Percentiles rank a stretch among this genome's conserved stretches.
Conservation (phyloP, 2,888 invertebrate genomes). For the Apantesis nais region DNA sequence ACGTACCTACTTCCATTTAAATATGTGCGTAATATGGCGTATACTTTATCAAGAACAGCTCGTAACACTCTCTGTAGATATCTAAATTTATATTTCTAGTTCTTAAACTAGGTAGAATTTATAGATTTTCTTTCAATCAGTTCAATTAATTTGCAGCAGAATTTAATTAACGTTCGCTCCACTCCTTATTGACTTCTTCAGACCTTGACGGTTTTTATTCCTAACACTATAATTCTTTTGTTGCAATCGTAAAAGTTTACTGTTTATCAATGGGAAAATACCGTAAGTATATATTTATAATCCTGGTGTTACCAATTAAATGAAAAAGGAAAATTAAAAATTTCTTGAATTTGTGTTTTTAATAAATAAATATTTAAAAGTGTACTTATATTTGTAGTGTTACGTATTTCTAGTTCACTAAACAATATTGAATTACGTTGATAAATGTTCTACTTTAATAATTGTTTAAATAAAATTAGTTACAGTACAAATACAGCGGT, state of each 20-base stretch:
- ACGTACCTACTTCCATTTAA: neutral
- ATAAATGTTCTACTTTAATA: neutral
- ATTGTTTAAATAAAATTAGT: neutral
- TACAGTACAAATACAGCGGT: neutral
- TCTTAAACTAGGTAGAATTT: conserved; percentile 17
- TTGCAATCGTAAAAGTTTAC: conserved; percentile 24
- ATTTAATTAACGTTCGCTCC: conserved; percentile 42
- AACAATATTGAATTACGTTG: neutral
- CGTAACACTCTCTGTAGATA: conserved; percentile 4
- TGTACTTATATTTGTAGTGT: neutral
- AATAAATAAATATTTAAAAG: neutral
- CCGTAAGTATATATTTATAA: neutral
- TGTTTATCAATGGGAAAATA: conserved; percentile 13
- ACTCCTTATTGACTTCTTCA: conserved; percentile 38
- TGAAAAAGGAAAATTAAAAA: too few relatives aligned
- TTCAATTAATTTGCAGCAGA: conserved; percentile 34
- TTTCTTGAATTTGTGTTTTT: too few relatives aligned
- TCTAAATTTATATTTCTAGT: conserved; percentile 1
- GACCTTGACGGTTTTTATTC: conserved; percentile 40
- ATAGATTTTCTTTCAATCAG: conserved; percentile 23
- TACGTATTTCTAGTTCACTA: neutral
- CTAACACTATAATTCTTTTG: conserved; percentile 27
- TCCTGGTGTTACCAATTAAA: neutral
- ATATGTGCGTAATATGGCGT: conserved; percentile 9
- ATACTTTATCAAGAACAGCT: conserved; percentile 8